Percentiles rank a stretch among this genome's conserved stretches.
Conservation (phyloP, 2,888 invertebrate species). For the Lasiommata megera region DNA sequence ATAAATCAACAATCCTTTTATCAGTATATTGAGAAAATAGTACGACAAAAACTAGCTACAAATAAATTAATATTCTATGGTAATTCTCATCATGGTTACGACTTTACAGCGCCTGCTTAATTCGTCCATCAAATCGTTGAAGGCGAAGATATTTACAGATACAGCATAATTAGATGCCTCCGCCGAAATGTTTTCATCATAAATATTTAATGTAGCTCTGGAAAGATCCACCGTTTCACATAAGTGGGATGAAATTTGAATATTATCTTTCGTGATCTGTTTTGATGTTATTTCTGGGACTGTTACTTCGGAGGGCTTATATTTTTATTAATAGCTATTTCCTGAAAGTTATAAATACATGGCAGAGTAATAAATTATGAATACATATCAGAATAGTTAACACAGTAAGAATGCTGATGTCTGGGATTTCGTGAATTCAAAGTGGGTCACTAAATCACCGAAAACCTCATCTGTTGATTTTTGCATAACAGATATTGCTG, state of each 20-base stretch:
- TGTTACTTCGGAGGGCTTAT: neutral
- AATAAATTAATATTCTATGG: neutral
- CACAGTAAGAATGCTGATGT: too few relatives aligned
- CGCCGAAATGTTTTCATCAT: slow-evolving; percentile 23
- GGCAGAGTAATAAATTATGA: too few relatives aligned
- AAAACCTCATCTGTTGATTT: too few relatives aligned
- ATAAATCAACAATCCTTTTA: neutral
- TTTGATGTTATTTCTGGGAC: neutral
- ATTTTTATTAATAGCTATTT: neutral
- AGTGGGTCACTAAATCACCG: too few relatives aligned
- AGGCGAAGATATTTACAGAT: slow-evolving; percentile 22
- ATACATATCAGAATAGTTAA: too few relatives aligned
- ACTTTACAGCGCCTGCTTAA: slow-evolving; percentile 13
- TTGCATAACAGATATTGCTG: too few relatives aligned
- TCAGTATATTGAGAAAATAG: neutral
- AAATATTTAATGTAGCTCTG: slow-evolving; percentile 20
- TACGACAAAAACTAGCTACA: neutral
- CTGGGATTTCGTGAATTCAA: too few relatives aligned
- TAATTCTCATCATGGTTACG: neutral
- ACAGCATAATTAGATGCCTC: slow-evolving; percentile 20
- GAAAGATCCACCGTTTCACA: neutral
- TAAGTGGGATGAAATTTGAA: slow-evolving; percentile 18
- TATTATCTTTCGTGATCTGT: slow-evolving; percentile 16
- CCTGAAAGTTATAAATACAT: too few relatives aligned
- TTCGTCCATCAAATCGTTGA: slow-evolving; percentile 13